Percentiles rank a stretch among this genome's conserved stretches.
Evolutionary conservation across 2,888 invertebrate species (phyloP).

Genomic region (Iselma pallidipennis): DNA sequence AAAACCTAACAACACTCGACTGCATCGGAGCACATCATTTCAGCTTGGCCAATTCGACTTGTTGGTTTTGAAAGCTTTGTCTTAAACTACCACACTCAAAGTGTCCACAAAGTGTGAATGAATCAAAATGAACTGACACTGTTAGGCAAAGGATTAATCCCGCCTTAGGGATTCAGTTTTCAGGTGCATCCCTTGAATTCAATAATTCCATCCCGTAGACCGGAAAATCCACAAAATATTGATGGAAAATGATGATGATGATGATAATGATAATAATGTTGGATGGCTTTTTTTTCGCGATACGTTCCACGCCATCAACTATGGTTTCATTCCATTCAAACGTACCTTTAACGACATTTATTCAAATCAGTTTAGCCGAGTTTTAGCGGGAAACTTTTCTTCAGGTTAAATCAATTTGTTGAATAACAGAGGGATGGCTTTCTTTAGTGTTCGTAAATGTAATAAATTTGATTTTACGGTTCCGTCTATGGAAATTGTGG

Average conservation of each 20-base stretch:
- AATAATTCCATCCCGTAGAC: too few species aligned
- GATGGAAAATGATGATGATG: not conserved
- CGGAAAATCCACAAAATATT: not conserved
- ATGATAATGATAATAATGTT: not conserved
- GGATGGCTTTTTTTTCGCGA: not conserved
- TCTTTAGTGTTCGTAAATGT: conserved; percentile 11
- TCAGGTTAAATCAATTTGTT: conserved; percentile 27
- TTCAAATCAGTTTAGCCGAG: conserved; percentile 22
- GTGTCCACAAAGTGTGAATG: conserved; percentile 28
- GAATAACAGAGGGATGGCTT: conserved; percentile 15
- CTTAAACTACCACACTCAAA: conserved; percentile 26
- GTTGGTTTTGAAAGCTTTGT: conserved; percentile 21
- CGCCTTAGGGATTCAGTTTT: conserved; percentile 7
- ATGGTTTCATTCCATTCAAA: conserved; percentile 9
- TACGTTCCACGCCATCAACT: not conserved
- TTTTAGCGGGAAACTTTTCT: conserved; percentile 13
- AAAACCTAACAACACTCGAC: conserved; percentile 18
- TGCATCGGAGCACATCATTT: conserved; percentile 13
- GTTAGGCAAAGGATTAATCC: conserved; percentile 19
- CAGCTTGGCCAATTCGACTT: conserved; percentile 14
- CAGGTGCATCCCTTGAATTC: conserved; percentile 8
- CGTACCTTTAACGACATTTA: conserved; percentile 23
- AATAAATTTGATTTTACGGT: conserved; percentile 25
- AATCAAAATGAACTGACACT: conserved; percentile 16
- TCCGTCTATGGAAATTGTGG: conserved; percentile 5